Conservation (phyloP, 2,888 invertebrate species). For the Leucophenga maculata region DNA sequence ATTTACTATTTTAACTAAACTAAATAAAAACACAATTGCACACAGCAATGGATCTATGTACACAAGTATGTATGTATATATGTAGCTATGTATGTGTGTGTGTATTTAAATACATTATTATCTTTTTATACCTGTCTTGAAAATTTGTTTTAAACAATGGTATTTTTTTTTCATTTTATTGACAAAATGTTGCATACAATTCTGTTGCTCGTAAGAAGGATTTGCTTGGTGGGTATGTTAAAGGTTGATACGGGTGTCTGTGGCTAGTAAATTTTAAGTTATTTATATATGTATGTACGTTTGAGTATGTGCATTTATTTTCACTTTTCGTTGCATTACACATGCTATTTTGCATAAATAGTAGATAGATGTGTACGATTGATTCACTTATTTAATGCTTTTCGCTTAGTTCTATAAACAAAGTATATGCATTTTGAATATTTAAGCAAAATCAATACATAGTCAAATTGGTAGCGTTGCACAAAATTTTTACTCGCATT, state of each 20-base stretch:
- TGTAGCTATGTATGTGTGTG: slow-evolving; percentile 31
- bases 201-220: slow-evolving; percentile 1
- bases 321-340: too few relatives aligned
- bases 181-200: background rate
- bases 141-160: slow-evolving; percentile 5
- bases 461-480: background rate
- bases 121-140: slow-evolving; percentile 29
- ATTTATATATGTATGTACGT: too few relatives aligned
- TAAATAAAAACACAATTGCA: too few relatives aligned
- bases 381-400: background rate
- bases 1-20: too few relatives aligned
- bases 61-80: slow-evolving; percentile 11
- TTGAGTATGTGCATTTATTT: too few relatives aligned
- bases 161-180: slow-evolving; percentile 12
- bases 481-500: background rate
- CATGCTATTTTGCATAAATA: too few relatives aligned
- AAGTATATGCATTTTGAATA: background rate
- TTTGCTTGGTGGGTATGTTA: background rate
- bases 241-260: background rate
- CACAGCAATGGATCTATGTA: slow-evolving; percentile 2
- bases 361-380: background rate
- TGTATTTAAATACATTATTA: slow-evolving; percentile 37
- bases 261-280: background rate
- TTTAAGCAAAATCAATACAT: background rate
- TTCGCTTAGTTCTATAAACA: background rate